Base-by-base conservation (phyloP, 2,888 invertebrate genomes). In the Drosophila vallismaia region DNA sequence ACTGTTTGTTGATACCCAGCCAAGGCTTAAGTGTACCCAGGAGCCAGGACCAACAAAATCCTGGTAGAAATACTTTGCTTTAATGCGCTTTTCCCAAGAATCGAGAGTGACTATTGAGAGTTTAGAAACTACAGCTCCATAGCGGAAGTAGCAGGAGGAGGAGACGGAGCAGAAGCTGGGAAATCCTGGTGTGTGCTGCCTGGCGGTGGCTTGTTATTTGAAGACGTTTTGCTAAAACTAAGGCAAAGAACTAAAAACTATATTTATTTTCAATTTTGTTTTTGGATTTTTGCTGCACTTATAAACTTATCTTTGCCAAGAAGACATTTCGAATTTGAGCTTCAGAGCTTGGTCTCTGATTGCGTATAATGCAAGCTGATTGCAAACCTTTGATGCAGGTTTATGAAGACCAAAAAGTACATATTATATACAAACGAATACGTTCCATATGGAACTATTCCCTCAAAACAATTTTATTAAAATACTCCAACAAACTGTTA, bases 1-100 rank as follows among this genome's bases (percentile, higher is more conserved):
- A 87, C 75, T 74, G 72, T 71, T 87, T 79, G 88, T 75, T 84
- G 86, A 77, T 84, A 84, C 70, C 80, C 54, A 60, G 86, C 80
- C 83, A 75, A 77, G 70, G 66, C 86, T 83, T 77, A 83, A 86
- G 69, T 76, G 77, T 69, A 82, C 48, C 66, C 55, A 64, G 76
- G 42, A 55, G 55, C 51, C 67, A 68, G 28, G 64, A 53, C 77
- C 73, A 36, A 77, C 88, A 74, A 82, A 81, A 73, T 70, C 73
- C 70, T 66, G 49, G 58, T 63, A 74, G 62, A 64, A 74, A 70
- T 78, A 73, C 59, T 75, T 66, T 75, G 76, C 82, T 71, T 68
- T 79, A 81, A 81, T 82, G 71, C 82, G 79, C 82, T 84, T 81
- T 84, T 49, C 68, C 60, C 53, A 24, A 29, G 14, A n/a, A 48